Base-by-base conservation (phyloP, 37 sponge, comb jelly and placozoan species). In the Haliclona indistincta region DNA sequence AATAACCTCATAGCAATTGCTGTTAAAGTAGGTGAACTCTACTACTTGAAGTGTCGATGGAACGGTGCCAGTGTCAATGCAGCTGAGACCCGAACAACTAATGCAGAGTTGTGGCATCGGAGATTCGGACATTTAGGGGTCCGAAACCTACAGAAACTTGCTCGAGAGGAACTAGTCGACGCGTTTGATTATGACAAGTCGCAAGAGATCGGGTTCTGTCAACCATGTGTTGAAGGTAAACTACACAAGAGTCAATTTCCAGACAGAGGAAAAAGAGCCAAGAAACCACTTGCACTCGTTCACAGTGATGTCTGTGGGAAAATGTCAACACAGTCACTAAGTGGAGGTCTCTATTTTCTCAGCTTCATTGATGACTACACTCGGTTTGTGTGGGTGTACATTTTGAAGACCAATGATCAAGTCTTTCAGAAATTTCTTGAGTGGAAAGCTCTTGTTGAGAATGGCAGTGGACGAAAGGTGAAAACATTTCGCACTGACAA, bases 361-460 rank as follows among this genome's bases (percentile, higher is more conserved):
- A 69, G 71, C 28, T 70, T 84, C 49, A 75, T 83, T 43, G 79
- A 85, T 72, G 86, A 85, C 73, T 63, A 76, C 43, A 84, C 84
- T 28, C 63, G 65, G 23, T 84, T 75, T 69, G 71, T 70, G 49
- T 84, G 71, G 87, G 81, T 81, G 56, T 79, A 86, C 68, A 34
- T 61, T 62, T 37, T 86, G 54, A 67, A 75, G 52, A 62, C n/a
- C 53, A 86, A 86, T 52, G 66, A 37, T 34, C 37, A 86, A 43
- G 81, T 86, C 11, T 80, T 80, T 67, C 52, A 80, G 29, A 40
- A 38, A 19, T 86, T 74, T 51, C 56, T 70, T 23, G 75, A 84
- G 55, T 84, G 85, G 87, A 86, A 86, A 75, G 81, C 82, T 35
- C 40, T 80, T 43, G 87, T 86, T 2, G 68, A 85, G 38, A 78